Evolutionary conservation across 2,797 vertebrate species (phyloP), one percentile per base, ranked within the genome.

Genomic region (Syngnathus acus): DNA sequence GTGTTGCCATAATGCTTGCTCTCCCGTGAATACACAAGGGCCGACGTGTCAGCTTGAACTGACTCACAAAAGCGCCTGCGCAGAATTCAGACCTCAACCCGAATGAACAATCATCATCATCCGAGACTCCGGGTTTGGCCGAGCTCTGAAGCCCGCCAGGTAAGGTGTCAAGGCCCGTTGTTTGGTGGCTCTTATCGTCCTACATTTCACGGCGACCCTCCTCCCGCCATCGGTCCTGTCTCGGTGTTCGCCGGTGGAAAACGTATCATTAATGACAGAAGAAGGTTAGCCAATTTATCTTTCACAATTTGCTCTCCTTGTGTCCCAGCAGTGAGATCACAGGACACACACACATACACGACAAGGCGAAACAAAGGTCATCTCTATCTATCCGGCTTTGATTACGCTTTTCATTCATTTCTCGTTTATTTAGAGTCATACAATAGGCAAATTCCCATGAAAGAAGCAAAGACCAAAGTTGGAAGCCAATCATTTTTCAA

Each of bases 221-320:
- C 62, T 38, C 39, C 21, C 68, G 78, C 81, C 74, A 75, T 82
- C 81, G 81, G 66, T 73, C 83, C 55, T 67, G 81, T 88, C 86
- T 87, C 75, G 82, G 87, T 85, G 87, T 84, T 92, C 89, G 78
- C 81, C 72, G 72, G 80, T 83, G 84, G 68, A 88, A 87, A 92
- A 90, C 86, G 85, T 84, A 87, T 90, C 85, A 84, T 90, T 91
- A 91, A 92, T 89, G 89, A 91, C 89, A 90, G 80, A 89, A 86
- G 77, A 91, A 92, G 93, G 90, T 91, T 90, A 90, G 79, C 64
- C 83, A 85, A 92, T 93, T 91, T 87, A 92, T 93, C 91, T 92
- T 92, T 89, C 81, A 84, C 68, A 81, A 79, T 60, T 71, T 58
- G 76, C 77, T 77, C 74, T 72, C 45, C 40, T 72, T 9, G 65